Evolutionary conservation across 2,888 invertebrate species (phyloP), one percentile per base, ranked within the genome.

Genomic region (Gymnosoma rotundatum): DNA sequence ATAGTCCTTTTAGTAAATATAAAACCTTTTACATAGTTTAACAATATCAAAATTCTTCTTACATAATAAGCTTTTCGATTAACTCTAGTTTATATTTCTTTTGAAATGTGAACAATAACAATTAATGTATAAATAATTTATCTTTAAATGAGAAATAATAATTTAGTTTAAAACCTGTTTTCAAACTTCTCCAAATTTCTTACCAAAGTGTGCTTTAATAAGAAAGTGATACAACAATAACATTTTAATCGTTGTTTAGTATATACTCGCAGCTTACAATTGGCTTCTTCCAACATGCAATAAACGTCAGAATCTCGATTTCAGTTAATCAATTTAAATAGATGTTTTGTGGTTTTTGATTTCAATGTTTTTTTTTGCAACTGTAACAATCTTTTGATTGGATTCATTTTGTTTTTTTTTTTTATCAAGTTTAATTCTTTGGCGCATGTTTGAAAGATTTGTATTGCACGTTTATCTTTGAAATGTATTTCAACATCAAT

Each of bases 321-420:
- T 10, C 16, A 70, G 75, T 54, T 75, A 66, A 76, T 76, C 50
- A 75, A 60, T 66, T 76, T 56, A 74, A 79, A 76, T 79, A 66
- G 54, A 54, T 76, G 66, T 75, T 79, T 83, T 66, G 70, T 54
- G 64, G 45, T 21, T 74, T 58, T 70, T 67, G 58, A 14, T 52
- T 6, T 50, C 36, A n/a, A 21, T 58, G 12, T 66, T 75, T 45
- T 75, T n/a, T 67, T 60, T 58, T 36, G 21, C 36, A 67, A 42
- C 20, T 56, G 69, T 75, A 61, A 75, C 66, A 66, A 50, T 79
- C 79, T 70, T 79, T 79, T 79, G 60, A 69, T 74, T 66, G 66
- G 75, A 75, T 79, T 75, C 75, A 72, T 14, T n/a, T 45, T 70
- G 58, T 66, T 58, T 58, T 70, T 48, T 45, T 12, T 12, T 66